A percentile compares a stretch with the other conserved stretches of the same genome.
Conservation (phyloP, 2,113 vertebrate genomes). For the Eudorcas thomsonii region DNA sequence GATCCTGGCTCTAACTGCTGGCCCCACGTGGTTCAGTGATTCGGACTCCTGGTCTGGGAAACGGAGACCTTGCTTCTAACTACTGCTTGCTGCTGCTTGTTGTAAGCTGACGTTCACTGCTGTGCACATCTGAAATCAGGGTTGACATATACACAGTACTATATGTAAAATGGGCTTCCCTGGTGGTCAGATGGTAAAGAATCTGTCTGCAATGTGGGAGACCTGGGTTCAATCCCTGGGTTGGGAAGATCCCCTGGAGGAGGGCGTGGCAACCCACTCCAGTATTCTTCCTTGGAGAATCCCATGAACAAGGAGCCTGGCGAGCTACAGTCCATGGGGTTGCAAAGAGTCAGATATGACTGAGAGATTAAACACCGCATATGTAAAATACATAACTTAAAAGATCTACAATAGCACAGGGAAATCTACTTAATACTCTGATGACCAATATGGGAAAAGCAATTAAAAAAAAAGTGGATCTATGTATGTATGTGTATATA, state of each 20-base stretch:
- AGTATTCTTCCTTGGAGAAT: background rate
- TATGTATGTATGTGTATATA: background rate
- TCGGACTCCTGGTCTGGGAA: background rate
- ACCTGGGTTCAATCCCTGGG: background rate
- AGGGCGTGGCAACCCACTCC: background rate
- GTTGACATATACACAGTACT: background rate
- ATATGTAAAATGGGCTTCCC: background rate
- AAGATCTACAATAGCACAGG: background rate
- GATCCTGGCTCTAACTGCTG: background rate
- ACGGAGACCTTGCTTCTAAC: background rate
- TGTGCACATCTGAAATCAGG: background rate
- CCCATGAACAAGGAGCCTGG: background rate
- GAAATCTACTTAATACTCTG: background rate
- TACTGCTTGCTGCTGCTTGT: background rate
- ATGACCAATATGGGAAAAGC: background rate
- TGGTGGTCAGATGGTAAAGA: background rate
- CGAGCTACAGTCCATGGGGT: background rate
- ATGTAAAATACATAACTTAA: background rate
- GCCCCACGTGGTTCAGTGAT: background rate
- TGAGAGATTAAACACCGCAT: background rate
- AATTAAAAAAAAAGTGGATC: background rate
- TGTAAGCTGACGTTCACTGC: background rate
- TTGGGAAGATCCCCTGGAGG: background rate
- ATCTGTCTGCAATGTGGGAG: rapidly evolving
- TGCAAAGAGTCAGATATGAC: background rate